phyloP scores from a whole-genome alignment of 2,797 vertebrate genomes.

The Apogon hyalosoma region DNA sequence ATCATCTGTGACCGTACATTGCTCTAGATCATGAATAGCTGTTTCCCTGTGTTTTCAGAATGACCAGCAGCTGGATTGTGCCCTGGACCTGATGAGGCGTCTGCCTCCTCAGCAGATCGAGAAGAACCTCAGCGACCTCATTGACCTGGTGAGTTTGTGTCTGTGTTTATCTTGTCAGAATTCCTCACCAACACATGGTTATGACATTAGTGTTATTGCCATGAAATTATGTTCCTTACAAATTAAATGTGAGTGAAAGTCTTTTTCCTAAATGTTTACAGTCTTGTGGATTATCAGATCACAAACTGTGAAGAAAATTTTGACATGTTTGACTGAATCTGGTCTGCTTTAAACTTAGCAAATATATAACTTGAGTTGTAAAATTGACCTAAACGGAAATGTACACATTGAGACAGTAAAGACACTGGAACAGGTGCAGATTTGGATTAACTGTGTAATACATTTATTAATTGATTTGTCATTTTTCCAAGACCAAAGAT shows the following conservation, averaged over 20 bases:
- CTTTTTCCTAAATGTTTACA: not conserved
- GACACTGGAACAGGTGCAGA: no score
- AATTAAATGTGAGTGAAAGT: no score
- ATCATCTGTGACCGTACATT: not conserved
- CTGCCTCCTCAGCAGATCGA: slow-evolving; percentile 99
- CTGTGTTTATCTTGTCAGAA: not conserved
- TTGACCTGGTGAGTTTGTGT: slow-evolving; percentile 92
- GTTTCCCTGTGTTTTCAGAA: slow-evolving; percentile 83
- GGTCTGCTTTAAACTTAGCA: not conserved
- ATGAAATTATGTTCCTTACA: not conserved
- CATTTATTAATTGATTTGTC: no score
- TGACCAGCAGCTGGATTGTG: slow-evolving; percentile 99
- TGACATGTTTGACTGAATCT: not conserved
- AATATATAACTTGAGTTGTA: not conserved
- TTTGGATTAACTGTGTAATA: no score
- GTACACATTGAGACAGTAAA: no score
- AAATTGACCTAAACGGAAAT: not conserved
- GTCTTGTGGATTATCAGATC: not conserved
- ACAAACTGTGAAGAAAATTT: not conserved
- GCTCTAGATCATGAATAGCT: slow-evolving; percentile 11
- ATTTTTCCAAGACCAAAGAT: no score
- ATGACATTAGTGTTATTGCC: not conserved
- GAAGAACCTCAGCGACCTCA: slow-evolving; percentile 99
- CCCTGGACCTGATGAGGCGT: slow-evolving; percentile 99
- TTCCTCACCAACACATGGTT: not conserved